These are phyloP conservation scores for Copidosoma aretas DNA, from an alignment of 2,888 invertebrate species.

Conservation along the genomic window DNA sequence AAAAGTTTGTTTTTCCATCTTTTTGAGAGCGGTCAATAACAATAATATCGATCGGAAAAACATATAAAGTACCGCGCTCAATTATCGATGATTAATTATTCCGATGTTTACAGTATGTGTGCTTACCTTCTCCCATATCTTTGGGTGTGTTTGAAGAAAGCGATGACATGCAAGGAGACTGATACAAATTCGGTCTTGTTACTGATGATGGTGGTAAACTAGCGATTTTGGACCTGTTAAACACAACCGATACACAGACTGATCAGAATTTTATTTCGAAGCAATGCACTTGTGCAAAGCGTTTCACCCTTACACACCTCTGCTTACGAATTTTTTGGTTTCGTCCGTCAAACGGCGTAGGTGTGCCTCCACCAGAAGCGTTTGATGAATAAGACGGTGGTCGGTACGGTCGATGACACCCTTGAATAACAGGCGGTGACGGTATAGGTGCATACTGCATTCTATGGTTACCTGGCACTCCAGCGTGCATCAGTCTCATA, in stretches of 20 bases:
- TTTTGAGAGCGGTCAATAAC: constrained; percentile 9
- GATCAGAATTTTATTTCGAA: neutral
- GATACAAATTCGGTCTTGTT: constrained; percentile 56
- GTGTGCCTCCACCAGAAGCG: constrained; percentile 55
- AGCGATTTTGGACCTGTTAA: constrained; percentile 57
- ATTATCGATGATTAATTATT: constrained; percentile 6
- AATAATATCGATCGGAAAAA: constrained; percentile 14
- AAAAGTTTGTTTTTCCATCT: constrained; percentile 7
- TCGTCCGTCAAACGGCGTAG: constrained; percentile 56
- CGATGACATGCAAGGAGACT: constrained; percentile 57
- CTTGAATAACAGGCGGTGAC: constrained; percentile 60
- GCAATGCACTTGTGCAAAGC: no score
- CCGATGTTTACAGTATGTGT: neutral
- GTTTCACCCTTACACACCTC: constrained; percentile 47
- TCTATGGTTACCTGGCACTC: constrained; percentile 56
- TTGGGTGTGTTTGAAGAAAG: constrained; percentile 56
- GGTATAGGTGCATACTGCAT: constrained; percentile 58
- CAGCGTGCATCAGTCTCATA: constrained; percentile 60
- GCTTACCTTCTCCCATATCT: constrained; percentile 60
- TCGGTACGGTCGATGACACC: constrained; percentile 57
- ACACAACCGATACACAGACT: constrained; percentile 11
- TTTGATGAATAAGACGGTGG: constrained; percentile 59
- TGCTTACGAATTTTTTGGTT: constrained; percentile 59
- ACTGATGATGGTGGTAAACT: constrained; percentile 55
- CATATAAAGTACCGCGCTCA: constrained; percentile 12